These are phyloP conservation scores for Crotalus horridus DNA, from an alignment of 2,113 vertebrate genomes.

Conservation along the genomic window DNA sequence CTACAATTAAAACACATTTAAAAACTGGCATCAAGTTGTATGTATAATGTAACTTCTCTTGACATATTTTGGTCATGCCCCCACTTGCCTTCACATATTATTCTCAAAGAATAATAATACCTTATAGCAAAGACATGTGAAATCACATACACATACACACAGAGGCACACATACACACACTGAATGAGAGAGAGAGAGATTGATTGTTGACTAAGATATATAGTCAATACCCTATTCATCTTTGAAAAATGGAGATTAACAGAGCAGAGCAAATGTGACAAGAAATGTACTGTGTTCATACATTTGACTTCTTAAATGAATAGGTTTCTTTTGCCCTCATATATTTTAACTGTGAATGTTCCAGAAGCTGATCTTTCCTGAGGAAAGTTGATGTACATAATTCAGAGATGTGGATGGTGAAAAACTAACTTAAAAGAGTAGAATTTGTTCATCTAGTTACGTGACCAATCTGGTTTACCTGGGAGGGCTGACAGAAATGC, in stretches of 20 bases:
- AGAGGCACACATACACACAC: background rate
- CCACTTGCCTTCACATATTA: conserved; percentile 14
- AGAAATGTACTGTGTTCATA: background rate
- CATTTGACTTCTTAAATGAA: conserved; percentile 14
- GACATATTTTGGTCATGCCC: conserved; percentile 30
- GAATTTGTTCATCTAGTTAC: background rate
- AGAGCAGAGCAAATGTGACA: background rate
- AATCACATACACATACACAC: background rate
- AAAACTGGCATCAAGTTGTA: background rate
- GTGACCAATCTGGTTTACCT: background rate
- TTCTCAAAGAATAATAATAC: conserved; percentile 7
- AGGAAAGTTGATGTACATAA: background rate
- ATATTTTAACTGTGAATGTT: conserved; percentile 1
- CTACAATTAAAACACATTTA: conserved; percentile 1
- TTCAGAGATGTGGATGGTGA: background rate
- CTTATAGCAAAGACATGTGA: background rate
- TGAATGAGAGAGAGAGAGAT: background rate
- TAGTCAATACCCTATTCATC: conserved; percentile 2
- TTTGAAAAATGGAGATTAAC: background rate
- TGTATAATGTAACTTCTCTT: background rate
- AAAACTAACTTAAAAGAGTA: background rate
- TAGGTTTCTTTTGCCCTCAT: background rate
- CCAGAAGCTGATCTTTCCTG: background rate
- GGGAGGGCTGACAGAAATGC: background rate
- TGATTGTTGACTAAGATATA: conserved; percentile 10